A percentile compares a stretch with the other conserved stretches of the same genome.
These are phyloP conservation scores for Phalanger gymnotis DNA, from an alignment of 2,797 vertebrate genomes.

Conservation along the genomic window DNA sequence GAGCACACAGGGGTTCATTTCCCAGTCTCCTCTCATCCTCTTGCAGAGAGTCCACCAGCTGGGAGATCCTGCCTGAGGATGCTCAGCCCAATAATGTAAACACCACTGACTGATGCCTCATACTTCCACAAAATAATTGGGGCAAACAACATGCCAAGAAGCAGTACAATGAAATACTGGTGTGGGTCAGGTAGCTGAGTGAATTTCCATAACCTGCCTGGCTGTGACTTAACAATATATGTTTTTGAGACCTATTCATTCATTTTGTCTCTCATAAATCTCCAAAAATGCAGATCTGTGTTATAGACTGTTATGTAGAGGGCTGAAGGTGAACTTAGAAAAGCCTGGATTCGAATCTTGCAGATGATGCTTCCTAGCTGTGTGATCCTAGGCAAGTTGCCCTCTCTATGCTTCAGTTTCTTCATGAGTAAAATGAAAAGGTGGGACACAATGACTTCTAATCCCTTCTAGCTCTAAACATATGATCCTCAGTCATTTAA, in stretches of 20 bases:
- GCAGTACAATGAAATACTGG: conserved; percentile 38
- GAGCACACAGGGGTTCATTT: conserved; percentile 71
- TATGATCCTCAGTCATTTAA: neutral
- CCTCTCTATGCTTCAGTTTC: neutral
- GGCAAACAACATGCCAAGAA: conserved; percentile 53
- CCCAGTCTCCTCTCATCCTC: conserved; percentile 61
- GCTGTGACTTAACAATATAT: neutral
- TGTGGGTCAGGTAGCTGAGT: neutral
- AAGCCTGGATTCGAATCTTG: neutral
- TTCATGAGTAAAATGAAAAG: neutral
- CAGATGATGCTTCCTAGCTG: neutral
- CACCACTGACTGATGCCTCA: conserved; percentile 62
- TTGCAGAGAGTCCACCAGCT: conserved; percentile 23
- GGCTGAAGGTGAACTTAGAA: neutral
- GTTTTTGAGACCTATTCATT: neutral
- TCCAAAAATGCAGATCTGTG: neutral
- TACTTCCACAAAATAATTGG: conserved; percentile 70
- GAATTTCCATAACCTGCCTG: neutral
- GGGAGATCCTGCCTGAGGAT: conserved; percentile 61
- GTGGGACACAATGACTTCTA: neutral
- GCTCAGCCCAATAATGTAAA: conserved; percentile 34
- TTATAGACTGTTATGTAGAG: neutral
- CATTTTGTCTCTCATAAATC: neutral
- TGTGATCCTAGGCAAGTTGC: neutral
- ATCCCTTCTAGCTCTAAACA: neutral